A percentile compares a stretch with the other conserved stretches of the same genome.
These are phyloP conservation scores for Hystrix cristata DNA, from an alignment of 2,113 vertebrate species.

Conservation along the genomic window DNA sequence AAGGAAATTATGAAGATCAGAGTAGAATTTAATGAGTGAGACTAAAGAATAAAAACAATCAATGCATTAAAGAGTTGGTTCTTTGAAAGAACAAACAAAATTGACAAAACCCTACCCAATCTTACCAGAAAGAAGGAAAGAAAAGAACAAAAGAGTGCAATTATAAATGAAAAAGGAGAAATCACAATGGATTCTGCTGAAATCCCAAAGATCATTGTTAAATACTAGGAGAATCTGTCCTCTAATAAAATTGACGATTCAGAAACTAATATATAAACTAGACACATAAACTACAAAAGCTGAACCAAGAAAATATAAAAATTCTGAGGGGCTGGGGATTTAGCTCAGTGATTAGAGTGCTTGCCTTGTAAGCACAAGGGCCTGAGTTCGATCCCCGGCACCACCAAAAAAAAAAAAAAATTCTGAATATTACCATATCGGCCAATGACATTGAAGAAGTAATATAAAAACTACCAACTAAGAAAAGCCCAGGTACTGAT, in stretches of 20 bases:
- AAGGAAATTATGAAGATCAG: background rate
- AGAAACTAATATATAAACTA: background rate
- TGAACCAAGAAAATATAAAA: background rate
- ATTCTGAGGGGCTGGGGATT: background rate
- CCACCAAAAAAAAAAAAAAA: background rate
- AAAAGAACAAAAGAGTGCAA: background rate
- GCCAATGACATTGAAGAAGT: background rate
- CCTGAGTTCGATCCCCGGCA: too few species aligned
- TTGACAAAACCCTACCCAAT: background rate
- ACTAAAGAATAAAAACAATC: background rate
- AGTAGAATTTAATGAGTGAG: background rate
- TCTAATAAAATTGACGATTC: background rate
- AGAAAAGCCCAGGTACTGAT: background rate
- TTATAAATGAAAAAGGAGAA: background rate
- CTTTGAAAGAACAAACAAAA: background rate
- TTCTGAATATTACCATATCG: background rate
- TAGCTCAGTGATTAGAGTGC: too few species aligned
- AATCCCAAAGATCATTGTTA: background rate
- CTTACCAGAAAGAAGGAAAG: background rate
- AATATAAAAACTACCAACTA: background rate
- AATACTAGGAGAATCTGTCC: background rate
- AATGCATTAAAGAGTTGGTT: background rate
- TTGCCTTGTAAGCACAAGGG: too few species aligned
- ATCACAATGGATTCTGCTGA: background rate
- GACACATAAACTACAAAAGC: background rate